Base-by-base conservation (phyloP, 2,113 vertebrate genomes). In the Lamprologus speciosus region DNA sequence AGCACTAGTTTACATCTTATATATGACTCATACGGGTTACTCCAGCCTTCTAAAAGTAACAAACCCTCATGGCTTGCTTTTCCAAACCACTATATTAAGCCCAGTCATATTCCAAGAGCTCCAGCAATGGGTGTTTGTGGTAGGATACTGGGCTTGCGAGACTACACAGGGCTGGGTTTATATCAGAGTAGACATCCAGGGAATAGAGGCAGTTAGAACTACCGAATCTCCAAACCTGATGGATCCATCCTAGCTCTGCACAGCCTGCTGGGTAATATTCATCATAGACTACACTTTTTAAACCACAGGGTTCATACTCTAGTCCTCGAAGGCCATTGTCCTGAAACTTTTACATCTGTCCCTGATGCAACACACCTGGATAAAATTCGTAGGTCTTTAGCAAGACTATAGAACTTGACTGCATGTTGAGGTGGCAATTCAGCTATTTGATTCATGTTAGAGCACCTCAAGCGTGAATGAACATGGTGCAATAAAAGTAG, bases 401-500 rank as follows among this genome's bases (percentile, higher is more conserved):
- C 55, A 31, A 58, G 55, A 58, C 0, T 58, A 17, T 31, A 58
- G 55, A 31, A 31, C 55, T 31, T 58, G 26, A 17, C 2, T 9
- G 26, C 26, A 17, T 58, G 55, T 28, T 58, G 1, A 17, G 55
- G 8, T 58, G 55, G 5, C 26, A 58, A 4, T 28, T 58, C 26
- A 58, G 26, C 55, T 28, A 58, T 31, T 58, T 58, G 55, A 2
- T 58, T 58, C 14, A 58, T 58, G 14, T 58, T 58, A 58, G 26
- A 16, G 55, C 8, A 9, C 23, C 55, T 58, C 55, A 58, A 58
- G 8, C 1, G 1, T 58, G 55, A 16, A 58, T 58, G 55, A 28
- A 58, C 55, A 28, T 58, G 0, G 23, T 58, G 3, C 0, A 58
- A 58, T 28, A 9, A 28, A 58, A 58, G 8, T 58, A 58, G 4